Conservation (phyloP, 1,140 invertebrate species). For the Heliothis subflexa region DNA sequence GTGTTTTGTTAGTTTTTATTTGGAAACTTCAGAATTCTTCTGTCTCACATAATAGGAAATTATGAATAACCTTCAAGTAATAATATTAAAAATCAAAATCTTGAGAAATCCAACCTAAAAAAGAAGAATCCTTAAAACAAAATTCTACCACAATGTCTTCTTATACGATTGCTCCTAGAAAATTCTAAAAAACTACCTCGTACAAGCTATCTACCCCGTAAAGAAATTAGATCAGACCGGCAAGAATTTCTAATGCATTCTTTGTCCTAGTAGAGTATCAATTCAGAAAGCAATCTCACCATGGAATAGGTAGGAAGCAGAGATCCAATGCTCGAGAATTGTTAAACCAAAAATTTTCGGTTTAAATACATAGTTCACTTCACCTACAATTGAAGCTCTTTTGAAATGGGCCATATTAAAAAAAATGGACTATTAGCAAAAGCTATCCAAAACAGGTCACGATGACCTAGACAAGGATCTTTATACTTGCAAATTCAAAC, state of each 20-base stretch:
- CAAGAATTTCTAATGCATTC: conserved; percentile 22
- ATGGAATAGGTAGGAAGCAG: neutral
- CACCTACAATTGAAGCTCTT: too few species aligned
- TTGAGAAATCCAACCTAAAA: too few species aligned
- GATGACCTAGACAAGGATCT: too few species aligned
- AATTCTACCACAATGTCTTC: neutral
- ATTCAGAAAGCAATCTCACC: conserved; percentile 20
- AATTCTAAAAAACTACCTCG: neutral
- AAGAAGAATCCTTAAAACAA: too few species aligned
- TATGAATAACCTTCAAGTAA: neutral
- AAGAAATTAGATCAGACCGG: conserved; percentile 23
- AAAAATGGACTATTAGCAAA: too few species aligned
- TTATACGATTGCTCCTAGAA: neutral
- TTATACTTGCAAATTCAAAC: too few species aligned
- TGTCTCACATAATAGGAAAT: neutral
- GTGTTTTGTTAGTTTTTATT: neutral
- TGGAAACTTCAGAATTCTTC: too few species aligned
- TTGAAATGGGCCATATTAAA: too few species aligned
- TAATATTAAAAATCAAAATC: neutral
- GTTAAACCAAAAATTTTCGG: too few species aligned
- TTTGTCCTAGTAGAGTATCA: conserved; percentile 9
- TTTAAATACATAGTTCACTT: too few species aligned
- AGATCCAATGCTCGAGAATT: neutral
- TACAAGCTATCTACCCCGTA: neutral
- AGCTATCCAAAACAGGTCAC: too few species aligned